These are phyloP conservation scores for Melanotaenia boesemani DNA, from an alignment of 2,797 vertebrate species.

Conservation along the genomic window DNA sequence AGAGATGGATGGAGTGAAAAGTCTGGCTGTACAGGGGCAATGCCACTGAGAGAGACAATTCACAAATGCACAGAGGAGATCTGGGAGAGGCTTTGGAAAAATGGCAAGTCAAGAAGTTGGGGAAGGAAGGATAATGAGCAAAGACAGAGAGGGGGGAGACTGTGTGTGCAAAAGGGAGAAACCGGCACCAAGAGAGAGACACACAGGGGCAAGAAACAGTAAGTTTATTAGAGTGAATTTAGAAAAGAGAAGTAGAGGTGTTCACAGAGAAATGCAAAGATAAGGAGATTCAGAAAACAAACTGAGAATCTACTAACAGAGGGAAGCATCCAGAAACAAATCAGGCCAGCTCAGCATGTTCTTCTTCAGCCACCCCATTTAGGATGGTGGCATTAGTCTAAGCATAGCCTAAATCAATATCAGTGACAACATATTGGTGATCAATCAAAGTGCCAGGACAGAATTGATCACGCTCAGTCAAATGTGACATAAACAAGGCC, in stretches of 20 bases:
- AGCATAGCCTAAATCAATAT: constrained; percentile 76
- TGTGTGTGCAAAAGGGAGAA: constrained; percentile 24
- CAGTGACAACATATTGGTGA: constrained; percentile 80
- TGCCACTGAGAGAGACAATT: constrained; percentile 63
- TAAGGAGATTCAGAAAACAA: constrained; percentile 7
- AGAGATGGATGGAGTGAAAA: constrained; percentile 82
- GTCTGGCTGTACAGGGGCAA: constrained; percentile 63
- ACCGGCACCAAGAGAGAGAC: constrained; percentile 38
- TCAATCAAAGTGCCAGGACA: constrained; percentile 82
- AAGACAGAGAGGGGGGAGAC: constrained; percentile 46
- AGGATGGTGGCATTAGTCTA: constrained; percentile 79
- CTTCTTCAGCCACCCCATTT: constrained; percentile 62
- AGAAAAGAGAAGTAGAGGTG: constrained; percentile 10
- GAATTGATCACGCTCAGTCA: constrained; percentile 84
- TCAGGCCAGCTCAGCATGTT: constrained; percentile 58
- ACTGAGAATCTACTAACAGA: constrained; percentile 14
- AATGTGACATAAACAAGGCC: constrained; percentile 85
- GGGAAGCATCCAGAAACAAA: constrained; percentile 43
- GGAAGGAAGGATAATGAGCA: constrained; percentile 69
- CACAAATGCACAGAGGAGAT: constrained; percentile 76
- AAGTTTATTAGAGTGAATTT: constrained; percentile 36
- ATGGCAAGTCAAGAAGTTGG: constrained; percentile 77
- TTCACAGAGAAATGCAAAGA: constrained; percentile 32
- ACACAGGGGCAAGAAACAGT: constrained; percentile 9
- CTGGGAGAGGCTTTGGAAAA: constrained; percentile 68